phyloP scores from a whole-genome alignment of 1,140 invertebrate genomes.

The Cotesia vestalis region DNA sequence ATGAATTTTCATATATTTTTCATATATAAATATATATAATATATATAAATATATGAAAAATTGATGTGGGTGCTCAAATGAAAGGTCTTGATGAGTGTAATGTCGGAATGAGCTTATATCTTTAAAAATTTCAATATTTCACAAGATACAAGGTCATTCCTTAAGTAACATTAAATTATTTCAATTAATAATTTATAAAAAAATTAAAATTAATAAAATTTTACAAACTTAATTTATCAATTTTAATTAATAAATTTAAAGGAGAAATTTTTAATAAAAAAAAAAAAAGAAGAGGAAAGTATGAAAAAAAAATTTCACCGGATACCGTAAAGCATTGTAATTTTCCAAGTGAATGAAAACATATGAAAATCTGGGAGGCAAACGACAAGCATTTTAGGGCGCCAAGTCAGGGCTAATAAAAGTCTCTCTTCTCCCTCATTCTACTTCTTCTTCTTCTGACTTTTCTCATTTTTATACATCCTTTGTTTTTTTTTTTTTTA shows the following conservation, averaged over 20 bases:
- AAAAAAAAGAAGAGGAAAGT: not conserved
- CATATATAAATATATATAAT: too few species aligned
- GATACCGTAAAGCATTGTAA: constrained; percentile 54
- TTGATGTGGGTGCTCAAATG: too few species aligned
- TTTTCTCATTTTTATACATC: not conserved
- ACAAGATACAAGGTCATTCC: too few species aligned
- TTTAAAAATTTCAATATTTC: too few species aligned
- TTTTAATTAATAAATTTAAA: not conserved
- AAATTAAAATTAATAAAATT: too few species aligned
- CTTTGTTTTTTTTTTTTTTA: constrained; percentile 32
- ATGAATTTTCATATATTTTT: too few species aligned
- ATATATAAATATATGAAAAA: too few species aligned
- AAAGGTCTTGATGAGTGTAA: too few species aligned
- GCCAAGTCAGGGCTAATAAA: constrained; percentile 65
- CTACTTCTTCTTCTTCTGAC: constrained; percentile 36
- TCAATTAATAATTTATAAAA: too few species aligned
- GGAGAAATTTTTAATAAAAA: not conserved
- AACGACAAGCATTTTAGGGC: constrained; percentile 62
- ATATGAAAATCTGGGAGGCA: constrained; percentile 66
- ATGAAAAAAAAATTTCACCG: constrained; percentile 31
- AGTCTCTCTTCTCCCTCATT: constrained; percentile 54
- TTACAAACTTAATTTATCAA: too few species aligned
- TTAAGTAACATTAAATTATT: too few species aligned
- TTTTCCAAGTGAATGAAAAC: constrained; percentile 65
- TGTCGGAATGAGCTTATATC: too few species aligned